Evolutionary conservation across 1,140 invertebrate species (phyloP).

Genomic region (Hypsibius dujardini): DNA sequence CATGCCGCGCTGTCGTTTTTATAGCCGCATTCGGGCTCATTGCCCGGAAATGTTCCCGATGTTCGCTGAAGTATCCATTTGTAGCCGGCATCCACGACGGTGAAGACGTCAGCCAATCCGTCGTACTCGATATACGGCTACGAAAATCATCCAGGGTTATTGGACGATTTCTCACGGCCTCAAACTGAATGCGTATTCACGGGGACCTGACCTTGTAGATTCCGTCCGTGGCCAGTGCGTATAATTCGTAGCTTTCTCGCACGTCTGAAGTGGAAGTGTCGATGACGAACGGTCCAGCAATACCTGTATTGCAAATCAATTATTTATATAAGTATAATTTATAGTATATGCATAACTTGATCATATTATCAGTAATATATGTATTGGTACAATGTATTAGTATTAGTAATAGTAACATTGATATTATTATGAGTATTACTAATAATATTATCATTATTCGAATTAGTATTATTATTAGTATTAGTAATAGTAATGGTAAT

Average conservation of each 20-base stretch:
- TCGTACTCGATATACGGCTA: not conserved
- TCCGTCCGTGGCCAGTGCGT: not conserved
- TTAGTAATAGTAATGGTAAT: no score
- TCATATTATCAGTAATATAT: no score
- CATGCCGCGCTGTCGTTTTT: not conserved
- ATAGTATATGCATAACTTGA: no score
- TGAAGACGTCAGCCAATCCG: not conserved
- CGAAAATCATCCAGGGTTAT: not conserved
- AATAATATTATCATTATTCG: no score
- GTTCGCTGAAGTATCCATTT: not conserved
- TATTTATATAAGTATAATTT: no score
- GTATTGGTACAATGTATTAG: no score
- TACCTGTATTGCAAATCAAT: not conserved
- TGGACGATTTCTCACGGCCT: not conserved
- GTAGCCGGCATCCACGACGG: not conserved
- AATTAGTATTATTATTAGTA: no score
- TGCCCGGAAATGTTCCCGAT: not conserved
- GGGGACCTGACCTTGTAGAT: not conserved
- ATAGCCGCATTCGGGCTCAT: constrained; percentile 10
- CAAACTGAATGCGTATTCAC: not conserved
- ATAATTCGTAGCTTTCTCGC: not conserved
- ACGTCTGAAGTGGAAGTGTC: not conserved
- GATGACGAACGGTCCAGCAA: not conserved
- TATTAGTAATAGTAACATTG: no score
- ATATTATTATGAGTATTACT: no score